Percentiles rank a stretch among this genome's conserved stretches.
phyloP scores from a whole-genome alignment of 2,113 vertebrate genomes.

The Ancistrus triradiatus region DNA sequence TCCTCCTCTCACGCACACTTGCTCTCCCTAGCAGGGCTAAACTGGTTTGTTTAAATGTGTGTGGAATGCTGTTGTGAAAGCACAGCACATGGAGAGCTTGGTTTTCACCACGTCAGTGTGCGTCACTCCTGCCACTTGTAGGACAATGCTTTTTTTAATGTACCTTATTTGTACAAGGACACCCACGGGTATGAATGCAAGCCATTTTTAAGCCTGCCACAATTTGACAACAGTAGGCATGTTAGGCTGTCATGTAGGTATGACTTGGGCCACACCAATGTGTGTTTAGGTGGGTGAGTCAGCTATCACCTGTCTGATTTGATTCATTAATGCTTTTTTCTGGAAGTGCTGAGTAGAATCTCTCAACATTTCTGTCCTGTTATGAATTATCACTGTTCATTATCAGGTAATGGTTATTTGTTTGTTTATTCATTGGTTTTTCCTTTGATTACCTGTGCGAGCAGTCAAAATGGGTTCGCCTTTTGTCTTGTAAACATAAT shows the following conservation, averaged over 20 bases:
- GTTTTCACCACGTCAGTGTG: conserved; percentile 16
- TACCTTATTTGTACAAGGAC: neutral
- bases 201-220: neutral
- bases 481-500: too few relatives aligned
- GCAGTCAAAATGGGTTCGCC: too few relatives aligned
- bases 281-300: neutral
- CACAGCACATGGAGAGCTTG: conserved; percentile 3
- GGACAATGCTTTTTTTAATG: neutral
- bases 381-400: too few relatives aligned
- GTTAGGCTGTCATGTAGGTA: conserved; percentile 5
- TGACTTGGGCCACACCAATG: neutral
- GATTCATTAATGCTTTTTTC: neutral
- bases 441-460: too few relatives aligned
- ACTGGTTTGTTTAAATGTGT: conserved; percentile 42
- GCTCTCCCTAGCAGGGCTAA: neutral
- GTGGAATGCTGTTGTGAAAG: conserved; percentile 40
- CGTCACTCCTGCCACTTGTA: conserved; percentile 14
- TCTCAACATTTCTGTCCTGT: too few relatives aligned
- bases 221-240: neutral
- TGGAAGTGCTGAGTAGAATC: neutral
- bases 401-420: too few relatives aligned
- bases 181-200: neutral
- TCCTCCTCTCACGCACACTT: neutral
- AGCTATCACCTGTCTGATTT: neutral
- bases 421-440: too few relatives aligned